Percentiles rank a stretch among this genome's conserved stretches.
phyloP scores from a whole-genome alignment of 2,888 invertebrate species.

The Kuschelorhynchus macadamiae region DNA sequence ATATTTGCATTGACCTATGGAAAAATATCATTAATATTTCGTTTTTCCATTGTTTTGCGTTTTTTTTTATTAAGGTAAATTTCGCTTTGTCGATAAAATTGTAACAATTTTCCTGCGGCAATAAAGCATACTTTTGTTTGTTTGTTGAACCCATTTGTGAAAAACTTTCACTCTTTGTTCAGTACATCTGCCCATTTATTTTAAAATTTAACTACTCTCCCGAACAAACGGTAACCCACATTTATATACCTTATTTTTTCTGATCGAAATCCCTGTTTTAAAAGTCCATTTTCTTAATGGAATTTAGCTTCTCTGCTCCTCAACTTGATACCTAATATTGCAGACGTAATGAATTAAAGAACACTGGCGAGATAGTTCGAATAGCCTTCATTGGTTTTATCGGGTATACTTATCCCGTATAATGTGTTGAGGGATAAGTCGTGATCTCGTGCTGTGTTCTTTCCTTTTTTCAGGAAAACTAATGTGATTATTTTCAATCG shows the following conservation, averaged over 20 bases:
- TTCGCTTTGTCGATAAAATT: too few species aligned
- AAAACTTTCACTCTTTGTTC: too few species aligned
- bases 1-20: too few species aligned
- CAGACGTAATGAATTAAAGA: constrained; percentile 64
- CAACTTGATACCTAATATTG: constrained; percentile 61
- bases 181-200: too few species aligned
- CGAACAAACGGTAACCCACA: not conserved
- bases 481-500: not conserved
- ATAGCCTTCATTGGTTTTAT: constrained; percentile 60
- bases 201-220: too few species aligned
- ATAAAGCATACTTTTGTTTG: too few species aligned
- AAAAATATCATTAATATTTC: too few species aligned
- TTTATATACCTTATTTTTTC: constrained; percentile 9
- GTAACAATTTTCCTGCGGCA: too few species aligned
- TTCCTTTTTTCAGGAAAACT: not conserved
- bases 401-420: constrained; percentile 29
- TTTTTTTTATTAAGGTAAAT: too few species aligned
- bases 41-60: too few species aligned
- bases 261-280: constrained; percentile 56
- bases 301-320: constrained; percentile 60
- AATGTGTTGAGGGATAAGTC: not conserved
- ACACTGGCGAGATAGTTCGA: constrained; percentile 60
- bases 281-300: constrained; percentile 66
- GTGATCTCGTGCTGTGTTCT: not conserved
- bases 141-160: too few species aligned